Conservation (phyloP, 2,888 invertebrate species). For the Argyra leucocephala region DNA sequence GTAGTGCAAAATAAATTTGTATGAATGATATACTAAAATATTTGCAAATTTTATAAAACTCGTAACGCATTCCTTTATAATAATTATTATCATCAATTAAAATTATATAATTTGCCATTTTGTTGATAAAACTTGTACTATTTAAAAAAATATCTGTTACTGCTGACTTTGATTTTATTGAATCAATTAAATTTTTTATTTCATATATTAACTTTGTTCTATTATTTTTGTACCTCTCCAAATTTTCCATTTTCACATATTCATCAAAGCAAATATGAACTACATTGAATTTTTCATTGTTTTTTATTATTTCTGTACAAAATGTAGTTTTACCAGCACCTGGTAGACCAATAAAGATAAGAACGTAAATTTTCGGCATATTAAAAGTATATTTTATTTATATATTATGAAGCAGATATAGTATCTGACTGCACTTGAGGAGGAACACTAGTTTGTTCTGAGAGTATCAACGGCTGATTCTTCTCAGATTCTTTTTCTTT, state of each 20-base stretch:
- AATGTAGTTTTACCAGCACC: constrained; percentile 36
- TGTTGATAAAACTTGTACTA: neutral
- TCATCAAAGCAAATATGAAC: constrained; percentile 37
- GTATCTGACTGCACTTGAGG: constrained; percentile 12
- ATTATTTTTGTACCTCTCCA: constrained; percentile 25
- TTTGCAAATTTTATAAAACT: constrained; percentile 33
- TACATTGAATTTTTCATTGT: constrained; percentile 25
- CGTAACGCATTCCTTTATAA: constrained; percentile 39
- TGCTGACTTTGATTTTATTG: constrained; percentile 7
- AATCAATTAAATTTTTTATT: constrained; percentile 25
- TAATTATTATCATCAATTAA: constrained; percentile 41
- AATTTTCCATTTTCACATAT: constrained; percentile 22
- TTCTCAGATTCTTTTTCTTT: neutral
- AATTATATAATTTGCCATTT: constrained; percentile 25
- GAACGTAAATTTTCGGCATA: constrained; percentile 34
- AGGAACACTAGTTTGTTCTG: neutral
- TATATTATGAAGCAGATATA: constrained; percentile 23
- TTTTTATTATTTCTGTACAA: constrained; percentile 27
- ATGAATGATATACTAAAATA: constrained; percentile 27
- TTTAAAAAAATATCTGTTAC: neutral
- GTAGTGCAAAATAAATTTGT: constrained; percentile 30
- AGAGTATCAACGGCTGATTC: neutral
- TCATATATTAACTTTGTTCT: constrained; percentile 25
- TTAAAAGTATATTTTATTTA: constrained; percentile 12
- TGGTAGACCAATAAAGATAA: constrained; percentile 36